These are phyloP conservation scores for Lithophane ornitopus DNA, from an alignment of 2,888 invertebrate species.

Conservation along the genomic window DNA sequence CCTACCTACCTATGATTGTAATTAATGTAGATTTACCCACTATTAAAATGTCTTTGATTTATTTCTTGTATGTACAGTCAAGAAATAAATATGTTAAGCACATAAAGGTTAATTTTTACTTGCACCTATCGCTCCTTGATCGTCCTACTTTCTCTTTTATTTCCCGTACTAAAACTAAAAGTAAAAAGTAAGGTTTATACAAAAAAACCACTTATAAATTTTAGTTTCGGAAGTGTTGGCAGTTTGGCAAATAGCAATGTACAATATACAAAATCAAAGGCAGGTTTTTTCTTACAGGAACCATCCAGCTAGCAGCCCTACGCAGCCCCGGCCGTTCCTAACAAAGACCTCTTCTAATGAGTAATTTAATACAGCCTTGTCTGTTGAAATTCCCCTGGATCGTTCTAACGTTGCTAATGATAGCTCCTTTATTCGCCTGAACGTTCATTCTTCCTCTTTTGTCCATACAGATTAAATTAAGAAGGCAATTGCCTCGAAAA, in stretches of 20 bases:
- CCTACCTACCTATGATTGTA: too few species aligned
- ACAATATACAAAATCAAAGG: neutral
- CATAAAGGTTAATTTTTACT: too few species aligned
- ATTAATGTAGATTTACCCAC: too few species aligned
- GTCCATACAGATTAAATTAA: constrained; percentile 59
- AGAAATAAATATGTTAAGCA: too few species aligned
- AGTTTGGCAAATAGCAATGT: neutral
- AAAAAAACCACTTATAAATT: too few species aligned
- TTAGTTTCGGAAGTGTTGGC: too few species aligned
- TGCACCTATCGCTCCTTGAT: too few species aligned
- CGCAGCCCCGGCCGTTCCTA: constrained; percentile 9
- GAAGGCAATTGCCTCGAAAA: constrained; percentile 42
- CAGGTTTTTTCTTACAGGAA: neutral
- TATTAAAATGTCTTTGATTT: too few species aligned
- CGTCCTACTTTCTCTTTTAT: too few species aligned
- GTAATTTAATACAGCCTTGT: constrained; percentile 61
- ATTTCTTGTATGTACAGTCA: too few species aligned
- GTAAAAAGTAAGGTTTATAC: too few species aligned
- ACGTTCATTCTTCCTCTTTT: constrained; percentile 54
- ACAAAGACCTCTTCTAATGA: constrained; percentile 58
- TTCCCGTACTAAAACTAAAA: too few species aligned
- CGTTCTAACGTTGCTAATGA: constrained; percentile 50
- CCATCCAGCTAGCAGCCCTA: constrained; percentile 29
- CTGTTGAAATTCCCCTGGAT: constrained; percentile 46
- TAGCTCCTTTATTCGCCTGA: constrained; percentile 49